Percentiles rank a stretch among this genome's conserved stretches.
These are phyloP conservation scores for Sceloporus undulatus DNA, from an alignment of 2,113 vertebrate genomes.

Conservation along the genomic window DNA sequence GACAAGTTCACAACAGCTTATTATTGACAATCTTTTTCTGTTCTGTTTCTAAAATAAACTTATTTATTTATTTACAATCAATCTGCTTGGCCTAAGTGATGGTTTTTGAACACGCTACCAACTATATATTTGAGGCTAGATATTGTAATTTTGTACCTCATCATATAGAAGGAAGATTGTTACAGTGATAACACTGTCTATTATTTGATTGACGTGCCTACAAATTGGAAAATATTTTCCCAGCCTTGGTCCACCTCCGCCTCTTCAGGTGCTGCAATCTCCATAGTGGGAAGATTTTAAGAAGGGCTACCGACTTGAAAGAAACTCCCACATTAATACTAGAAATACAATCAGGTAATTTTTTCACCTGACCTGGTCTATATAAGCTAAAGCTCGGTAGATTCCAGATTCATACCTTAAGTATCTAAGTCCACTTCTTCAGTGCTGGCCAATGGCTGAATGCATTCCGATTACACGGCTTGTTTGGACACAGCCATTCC, in stretches of 20 bases:
- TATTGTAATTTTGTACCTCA: too few relatives aligned
- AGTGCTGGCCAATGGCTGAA: slow-evolving; percentile 91
- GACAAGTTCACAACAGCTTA: too few relatives aligned
- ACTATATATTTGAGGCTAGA: too few relatives aligned
- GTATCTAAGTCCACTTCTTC: slow-evolving; percentile 88
- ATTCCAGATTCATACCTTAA: slow-evolving; percentile 80
- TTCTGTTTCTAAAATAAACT: too few relatives aligned
- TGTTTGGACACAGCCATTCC: slow-evolving; percentile 91
- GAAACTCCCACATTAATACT: background rate
- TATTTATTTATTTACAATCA: too few relatives aligned
- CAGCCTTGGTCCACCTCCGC: background rate
- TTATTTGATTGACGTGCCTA: background rate
- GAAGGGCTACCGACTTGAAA: rapidly evolving
- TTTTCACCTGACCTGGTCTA: rapidly evolving
- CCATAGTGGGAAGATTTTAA: background rate
- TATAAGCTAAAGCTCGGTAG: rapidly evolving
- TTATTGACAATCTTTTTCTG: too few relatives aligned
- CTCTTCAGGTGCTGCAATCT: background rate
- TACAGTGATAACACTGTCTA: background rate
- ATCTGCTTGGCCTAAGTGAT: too few relatives aligned
- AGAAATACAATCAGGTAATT: background rate
- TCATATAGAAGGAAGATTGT: too few relatives aligned
- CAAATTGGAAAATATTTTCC: background rate
- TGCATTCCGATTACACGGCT: slow-evolving; percentile 89
- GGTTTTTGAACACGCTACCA: too few relatives aligned